Conservation (phyloP, 2,797 vertebrate species). For the Poliocrania exsul region DNA sequence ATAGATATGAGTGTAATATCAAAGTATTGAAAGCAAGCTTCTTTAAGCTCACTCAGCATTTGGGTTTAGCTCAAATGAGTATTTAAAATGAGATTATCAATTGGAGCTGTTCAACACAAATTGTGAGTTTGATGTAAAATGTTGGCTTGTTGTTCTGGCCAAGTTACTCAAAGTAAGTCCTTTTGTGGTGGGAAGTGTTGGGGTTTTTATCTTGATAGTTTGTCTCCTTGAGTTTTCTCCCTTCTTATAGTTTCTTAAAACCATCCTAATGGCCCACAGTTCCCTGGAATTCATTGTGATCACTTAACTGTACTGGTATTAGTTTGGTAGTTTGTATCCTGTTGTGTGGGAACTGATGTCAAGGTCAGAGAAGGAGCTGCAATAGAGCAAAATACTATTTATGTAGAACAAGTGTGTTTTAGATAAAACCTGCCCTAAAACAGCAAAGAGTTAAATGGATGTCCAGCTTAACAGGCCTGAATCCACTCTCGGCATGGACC, state of each 20-base stretch:
- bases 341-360: not conserved
- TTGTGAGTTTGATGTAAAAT: not conserved
- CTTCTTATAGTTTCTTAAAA: not conserved
- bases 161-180: not conserved
- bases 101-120: not conserved
- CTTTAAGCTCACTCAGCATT: not conserved
- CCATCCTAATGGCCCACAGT: not conserved
- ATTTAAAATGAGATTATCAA: not conserved
- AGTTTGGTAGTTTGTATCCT: not conserved
- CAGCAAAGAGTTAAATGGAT: not conserved
- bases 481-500: not conserved
- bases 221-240: not conserved
- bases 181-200: not conserved
- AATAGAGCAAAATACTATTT: not conserved
- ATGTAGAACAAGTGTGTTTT: not conserved
- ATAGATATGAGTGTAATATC: accelerated
- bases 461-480: not conserved
- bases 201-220: not conserved
- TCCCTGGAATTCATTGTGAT: not conserved
- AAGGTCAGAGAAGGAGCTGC: not conserved
- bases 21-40: not conserved
- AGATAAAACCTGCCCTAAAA: not conserved
- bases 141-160: not conserved
- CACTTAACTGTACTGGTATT: not conserved
- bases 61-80: not conserved